Base-by-base conservation (phyloP, 2,797 vertebrate genomes). In the Xiphorhynchus erythropygius region DNA sequence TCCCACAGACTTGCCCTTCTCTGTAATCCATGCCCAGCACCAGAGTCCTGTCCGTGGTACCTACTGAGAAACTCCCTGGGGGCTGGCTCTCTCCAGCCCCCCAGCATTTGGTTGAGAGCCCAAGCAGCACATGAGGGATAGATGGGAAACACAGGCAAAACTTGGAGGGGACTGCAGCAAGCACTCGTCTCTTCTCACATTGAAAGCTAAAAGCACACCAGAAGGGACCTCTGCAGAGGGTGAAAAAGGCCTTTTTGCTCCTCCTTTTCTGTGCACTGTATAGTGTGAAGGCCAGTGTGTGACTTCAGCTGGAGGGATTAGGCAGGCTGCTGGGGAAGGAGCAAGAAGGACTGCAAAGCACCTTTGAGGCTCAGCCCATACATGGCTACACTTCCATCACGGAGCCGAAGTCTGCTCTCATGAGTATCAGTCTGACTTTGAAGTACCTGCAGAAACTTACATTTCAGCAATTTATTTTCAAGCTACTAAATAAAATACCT, bases 51-150 rank as follows among this genome's bases (percentile, higher is more conserved):
- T 84, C 70, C 13, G n/a, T 0, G 8, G 44, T 21, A 69, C 63
- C 28, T 0, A 5, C 75, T 33, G 32, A 1, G 2, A 13, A 68
- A n/a, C 7, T 7, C 46, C 71, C 55, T 25, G 1, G 0, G 73
- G 74, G 63, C 25, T 68, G 57, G 8, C 41, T 63, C 55, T 65
- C 4, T 25, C 28, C 0, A 2, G 42, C 6, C 18, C 37, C 25
- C 35, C 55, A 21, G 46, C 1, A 3, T 6, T 11, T 17, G 18
- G 2, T 6, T 19, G 28, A 35, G n/a, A 75, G 59, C 28, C 49
- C 17, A 1, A 32, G 53, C 9, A 0, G 0, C 65, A 28, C 1
- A 0, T 9, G 10, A 5, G 33, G 21, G 7, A 18, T 17, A 63
- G 56, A 13, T 9, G 33, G 4, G 69, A 50, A 69, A 32, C 30